Percentiles rank a stretch among this genome's conserved stretches.
Evolutionary conservation across 2,113 vertebrate genomes (phyloP).

Genomic region (Tachycineta bicolor): DNA sequence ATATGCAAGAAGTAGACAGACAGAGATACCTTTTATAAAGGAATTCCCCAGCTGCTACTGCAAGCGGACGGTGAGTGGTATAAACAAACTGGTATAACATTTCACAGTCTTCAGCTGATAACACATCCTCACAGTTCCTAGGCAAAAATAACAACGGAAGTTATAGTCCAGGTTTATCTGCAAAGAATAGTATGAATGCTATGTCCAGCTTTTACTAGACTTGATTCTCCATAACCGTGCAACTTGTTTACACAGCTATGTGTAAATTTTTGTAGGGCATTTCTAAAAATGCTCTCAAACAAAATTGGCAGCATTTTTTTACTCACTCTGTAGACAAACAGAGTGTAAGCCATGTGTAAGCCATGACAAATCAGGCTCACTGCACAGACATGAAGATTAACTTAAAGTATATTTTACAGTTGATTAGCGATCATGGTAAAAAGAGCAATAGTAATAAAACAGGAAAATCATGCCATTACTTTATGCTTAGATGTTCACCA

Average conservation of each 20-base stretch:
- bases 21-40: conserved; percentile 81
- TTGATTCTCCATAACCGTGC: background rate
- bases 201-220: background rate
- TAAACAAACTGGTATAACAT: conserved; percentile 86
- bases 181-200: background rate
- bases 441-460: background rate
- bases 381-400: background rate
- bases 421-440: background rate
- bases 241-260: background rate
- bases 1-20: background rate
- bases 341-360: background rate
- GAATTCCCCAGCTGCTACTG: conserved; percentile 86
- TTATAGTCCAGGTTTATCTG: conserved; percentile 24
- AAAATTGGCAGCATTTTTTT: background rate
- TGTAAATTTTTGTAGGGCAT: background rate
- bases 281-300: background rate
- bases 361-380: background rate
- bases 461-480: background rate
- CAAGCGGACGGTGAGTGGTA: conserved; percentile 84
- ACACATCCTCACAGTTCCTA: conserved; percentile 80
- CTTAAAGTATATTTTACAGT: background rate
- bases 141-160: conserved; percentile 43
- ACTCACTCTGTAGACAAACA: background rate
- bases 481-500: background rate
- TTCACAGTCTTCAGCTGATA: conserved; percentile 81